A percentile compares a stretch with the other conserved stretches of the same genome.
Conservation (phyloP, 2,888 invertebrate genomes). For the Protonemura montana region DNA sequence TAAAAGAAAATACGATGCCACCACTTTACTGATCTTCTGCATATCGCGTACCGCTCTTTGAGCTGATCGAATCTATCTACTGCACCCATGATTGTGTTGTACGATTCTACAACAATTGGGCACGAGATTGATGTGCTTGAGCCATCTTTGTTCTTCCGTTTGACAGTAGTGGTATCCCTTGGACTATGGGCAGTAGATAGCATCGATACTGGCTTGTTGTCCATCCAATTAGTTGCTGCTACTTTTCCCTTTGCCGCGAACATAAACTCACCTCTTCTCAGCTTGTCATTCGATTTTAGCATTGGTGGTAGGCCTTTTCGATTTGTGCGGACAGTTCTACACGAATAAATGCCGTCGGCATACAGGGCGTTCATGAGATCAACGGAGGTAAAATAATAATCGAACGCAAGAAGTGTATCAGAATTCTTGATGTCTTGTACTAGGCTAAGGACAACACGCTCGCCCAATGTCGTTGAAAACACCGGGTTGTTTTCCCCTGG, state of each 20-base stretch:
- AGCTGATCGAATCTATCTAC: constrained; percentile 42
- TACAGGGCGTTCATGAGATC: constrained; percentile 32
- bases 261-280: constrained; percentile 39
- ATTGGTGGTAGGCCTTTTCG: constrained; percentile 41
- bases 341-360: constrained; percentile 33
- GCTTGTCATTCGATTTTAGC: constrained; percentile 42
- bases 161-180: constrained; percentile 37
- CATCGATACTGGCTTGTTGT: constrained; percentile 42
- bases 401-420: constrained; percentile 25
- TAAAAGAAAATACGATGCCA: constrained; percentile 40
- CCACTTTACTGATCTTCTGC: constrained; percentile 39
- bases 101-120: constrained; percentile 38
- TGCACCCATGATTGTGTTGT: constrained; percentile 42
- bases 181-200: constrained; percentile 42
- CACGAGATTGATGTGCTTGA: constrained; percentile 1
- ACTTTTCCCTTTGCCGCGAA: constrained; percentile 22
- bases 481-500: neutral
- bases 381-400: constrained; percentile 39
- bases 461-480: constrained; percentile 20
- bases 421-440: neutral
- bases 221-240: constrained; percentile 37
- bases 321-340: constrained; percentile 35
- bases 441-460: constrained; percentile 26
- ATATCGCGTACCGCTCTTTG: constrained; percentile 38
- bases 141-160: constrained; percentile 41